Base-by-base conservation (phyloP, 2,113 vertebrate genomes). In the Erpornis zantholeuca region DNA sequence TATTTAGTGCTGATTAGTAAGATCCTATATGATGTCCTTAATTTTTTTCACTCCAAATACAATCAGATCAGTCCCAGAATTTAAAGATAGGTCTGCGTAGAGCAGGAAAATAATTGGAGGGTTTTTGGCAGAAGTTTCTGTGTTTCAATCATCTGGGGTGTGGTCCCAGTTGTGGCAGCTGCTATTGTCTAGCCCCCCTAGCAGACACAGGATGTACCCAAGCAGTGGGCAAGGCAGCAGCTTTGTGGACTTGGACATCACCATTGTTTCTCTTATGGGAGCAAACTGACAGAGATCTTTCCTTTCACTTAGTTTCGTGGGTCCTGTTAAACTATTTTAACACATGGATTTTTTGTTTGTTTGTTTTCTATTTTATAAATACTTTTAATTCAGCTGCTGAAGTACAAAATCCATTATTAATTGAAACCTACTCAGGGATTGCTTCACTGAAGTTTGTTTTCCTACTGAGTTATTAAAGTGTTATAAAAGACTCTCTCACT, bases 401-500 rank as follows among this genome's bases (percentile, higher is more conserved):
- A 65, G 28, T 49, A 61, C 47, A 61, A 20, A 85, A 61, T 77
- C 16, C 36, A 20, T 93, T 94, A 70, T 77, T 88, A 90, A 80
- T 70, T 69, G 71, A 90, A 94, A 80, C 35, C 23, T 90, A 29
- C 49, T 78, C 57, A 73, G 59, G 47, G 54, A n/a, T 72, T 92
- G 38, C 84, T 88, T 81, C 79, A 60, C 3, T 90, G 53, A 73
- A 92, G 71, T 83, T 90, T 73, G 71, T 78, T 95, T 91, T 86
- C 50, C 71, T 88, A n/a, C 40, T 71, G 71, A 86, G 82, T 56
- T 92, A 82, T 80, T 90, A 21, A 85, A 88, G 63, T 64, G 38
- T 59, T 97, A 73, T 81, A 88, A 95, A 94, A 95, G 87, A 95
- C 92, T 95, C 95, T 92, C 94, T 95, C 77, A 92, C 94, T 88